Base-by-base conservation (phyloP, 2,888 invertebrate species). In the Pelosia muscerda region DNA sequence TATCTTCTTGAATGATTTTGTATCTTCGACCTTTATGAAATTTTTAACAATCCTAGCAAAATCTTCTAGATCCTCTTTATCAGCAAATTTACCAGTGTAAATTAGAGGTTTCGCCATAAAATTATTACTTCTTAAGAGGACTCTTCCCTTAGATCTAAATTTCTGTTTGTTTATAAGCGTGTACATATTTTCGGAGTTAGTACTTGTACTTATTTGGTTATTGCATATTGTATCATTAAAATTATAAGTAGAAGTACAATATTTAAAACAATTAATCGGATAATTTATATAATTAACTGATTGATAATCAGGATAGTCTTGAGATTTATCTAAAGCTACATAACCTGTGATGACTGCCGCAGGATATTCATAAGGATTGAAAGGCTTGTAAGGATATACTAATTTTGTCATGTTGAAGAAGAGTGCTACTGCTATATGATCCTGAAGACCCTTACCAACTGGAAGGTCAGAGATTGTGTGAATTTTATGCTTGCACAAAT, bases 391-490 rank as follows among this genome's bases (percentile, higher is more conserved):
- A 85, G 77, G 34, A 63, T 8, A 2, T 81, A 77, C 5, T 82
- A 57, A 65, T 82, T 86, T 31, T 71, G 73, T 25, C 83, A 75
- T 86, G 1, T 84, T 81, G 13, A 88, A 65, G 0, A 85, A 11
- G 0, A 91, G 55, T 2, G 86, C 78, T 3, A 87, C 84, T n/a
- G 83, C 23, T 13, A 86, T 62, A 68, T 91, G 91, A 68, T 91
- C 87, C 78, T 90, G 89, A 23, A 90, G 38, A 62, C 87, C 86
- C 25, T 77, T 61, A 1, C 90, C 90, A 3, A 90, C 90, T n/a
- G 86, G 85, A 0, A 82, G 77, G 71, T 89, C 75, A 5, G 83
- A 59, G 4, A 86, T 38, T 0, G 84, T 78, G 15, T 78, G 38
- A 13, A 90, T 88, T 15, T 78, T 75, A 22, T 81, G 72, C 42